Conservation (phyloP, 2,888 invertebrate genomes). For the Muschampia plurimacula region DNA sequence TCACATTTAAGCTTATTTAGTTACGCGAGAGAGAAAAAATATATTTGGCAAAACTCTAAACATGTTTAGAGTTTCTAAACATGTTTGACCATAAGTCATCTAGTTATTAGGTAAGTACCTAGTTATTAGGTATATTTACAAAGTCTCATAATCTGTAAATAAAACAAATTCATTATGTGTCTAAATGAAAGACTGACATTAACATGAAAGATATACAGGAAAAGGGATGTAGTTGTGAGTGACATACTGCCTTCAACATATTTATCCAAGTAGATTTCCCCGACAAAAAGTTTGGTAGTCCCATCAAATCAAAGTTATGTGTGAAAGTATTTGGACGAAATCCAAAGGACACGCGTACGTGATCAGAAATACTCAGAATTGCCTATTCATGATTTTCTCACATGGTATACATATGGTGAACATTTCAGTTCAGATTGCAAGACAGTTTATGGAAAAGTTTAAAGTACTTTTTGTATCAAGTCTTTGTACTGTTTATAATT, state of each 20-base stretch:
- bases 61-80: background rate
- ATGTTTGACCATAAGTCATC: background rate
- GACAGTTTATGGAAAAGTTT: constrained; percentile 55
- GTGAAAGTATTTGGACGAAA: constrained; percentile 60
- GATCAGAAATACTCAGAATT: constrained; percentile 73
- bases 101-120: background rate
- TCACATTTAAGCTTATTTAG: no score
- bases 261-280: constrained; percentile 9
- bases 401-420: constrained; percentile 56
- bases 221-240: constrained; percentile 10
- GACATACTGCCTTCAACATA: constrained; percentile 2
- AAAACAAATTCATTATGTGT: constrained; percentile 2
- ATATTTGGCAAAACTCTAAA: background rate
- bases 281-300: constrained; percentile 45
- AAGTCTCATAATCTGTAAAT: constrained; percentile 2
- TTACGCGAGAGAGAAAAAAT: no score
- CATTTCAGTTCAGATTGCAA: constrained; percentile 55
- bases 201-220: constrained; percentile 4
- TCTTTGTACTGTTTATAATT: background rate
- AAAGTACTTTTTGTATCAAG: constrained; percentile 43
- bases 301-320: constrained; percentile 62
- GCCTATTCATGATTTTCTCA: constrained; percentile 71
- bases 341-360: constrained; percentile 68
- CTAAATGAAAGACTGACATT: background rate
- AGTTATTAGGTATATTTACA: background rate